Percentiles rank a stretch among this genome's conserved stretches.
phyloP scores from a whole-genome alignment of 2,888 invertebrate genomes.

The Trilocha varians region DNA sequence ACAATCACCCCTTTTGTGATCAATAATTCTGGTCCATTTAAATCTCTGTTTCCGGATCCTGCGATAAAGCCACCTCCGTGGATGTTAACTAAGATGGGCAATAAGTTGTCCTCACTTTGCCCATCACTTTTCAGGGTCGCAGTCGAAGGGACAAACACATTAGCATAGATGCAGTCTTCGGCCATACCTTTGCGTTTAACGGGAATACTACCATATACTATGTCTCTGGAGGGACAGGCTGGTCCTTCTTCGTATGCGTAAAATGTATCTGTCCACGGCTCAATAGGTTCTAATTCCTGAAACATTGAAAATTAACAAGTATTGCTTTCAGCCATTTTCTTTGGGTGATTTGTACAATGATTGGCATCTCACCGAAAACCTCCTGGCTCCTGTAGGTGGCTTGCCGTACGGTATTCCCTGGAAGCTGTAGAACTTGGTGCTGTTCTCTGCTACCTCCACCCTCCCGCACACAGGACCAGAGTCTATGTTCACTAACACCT shows the following conservation, averaged over 20 bases:
- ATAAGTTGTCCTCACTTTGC: not conserved
- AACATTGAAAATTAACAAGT: too few species aligned
- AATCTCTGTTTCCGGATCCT: slow-evolving; percentile 12
- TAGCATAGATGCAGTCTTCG: slow-evolving; percentile 19
- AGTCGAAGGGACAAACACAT: slow-evolving; percentile 14
- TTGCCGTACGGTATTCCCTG: slow-evolving; percentile 18
- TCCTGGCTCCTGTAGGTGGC: slow-evolving; percentile 10
- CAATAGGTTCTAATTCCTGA: slow-evolving; percentile 49
- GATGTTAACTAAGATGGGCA: slow-evolving; percentile 14
- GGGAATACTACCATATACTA: slow-evolving; percentile 13
- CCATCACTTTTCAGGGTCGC: not conserved
- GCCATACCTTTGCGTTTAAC: slow-evolving; percentile 11
- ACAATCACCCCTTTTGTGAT: slow-evolving; percentile 28
- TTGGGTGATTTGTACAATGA: too few species aligned
- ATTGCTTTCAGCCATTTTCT: too few species aligned
- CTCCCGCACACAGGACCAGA: slow-evolving; percentile 16
- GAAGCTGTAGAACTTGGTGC: slow-evolving; percentile 17
- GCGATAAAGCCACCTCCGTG: slow-evolving; percentile 12
- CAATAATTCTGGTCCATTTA: slow-evolving; percentile 20
- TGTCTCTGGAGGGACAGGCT: slow-evolving; percentile 64
- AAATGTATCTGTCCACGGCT: slow-evolving; percentile 32
- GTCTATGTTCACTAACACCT: slow-evolving; percentile 9
- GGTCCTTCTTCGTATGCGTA: slow-evolving; percentile 64
- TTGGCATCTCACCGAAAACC: slow-evolving; percentile 34
- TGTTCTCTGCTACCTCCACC: slow-evolving; percentile 9